A percentile compares a stretch with the other conserved stretches of the same genome.
Conservation (phyloP, 2,888 invertebrate species). For the Microchrysa polita region DNA sequence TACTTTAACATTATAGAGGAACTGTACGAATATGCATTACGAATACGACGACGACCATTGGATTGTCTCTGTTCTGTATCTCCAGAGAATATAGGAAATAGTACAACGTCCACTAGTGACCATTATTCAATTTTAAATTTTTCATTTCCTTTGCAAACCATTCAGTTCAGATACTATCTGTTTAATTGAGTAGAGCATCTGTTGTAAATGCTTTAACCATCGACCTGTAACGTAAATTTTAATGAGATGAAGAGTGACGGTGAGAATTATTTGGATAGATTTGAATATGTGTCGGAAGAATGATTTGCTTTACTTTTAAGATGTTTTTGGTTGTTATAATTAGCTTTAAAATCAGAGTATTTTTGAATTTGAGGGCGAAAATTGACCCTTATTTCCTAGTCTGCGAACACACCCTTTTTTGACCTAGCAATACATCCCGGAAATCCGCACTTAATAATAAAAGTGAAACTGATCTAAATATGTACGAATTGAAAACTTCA, state of each 20-base stretch:
- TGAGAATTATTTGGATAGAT: background rate
- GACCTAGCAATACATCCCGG: no score
- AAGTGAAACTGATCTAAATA: constrained; percentile 22
- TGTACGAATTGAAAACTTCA: background rate
- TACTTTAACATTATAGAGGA: background rate
- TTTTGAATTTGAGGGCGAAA: no score
- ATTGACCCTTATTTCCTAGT: no score
- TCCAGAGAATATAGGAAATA: constrained; percentile 4
- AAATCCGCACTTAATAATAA: background rate
- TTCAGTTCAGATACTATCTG: constrained; percentile 20
- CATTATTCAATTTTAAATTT: constrained; percentile 34
- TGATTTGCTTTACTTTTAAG: no score
- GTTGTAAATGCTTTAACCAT: constrained; percentile 15
- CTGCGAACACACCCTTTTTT: no score
- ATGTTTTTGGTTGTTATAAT: no score
- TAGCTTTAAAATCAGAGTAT: no score
- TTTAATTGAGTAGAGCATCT: constrained; percentile 17
- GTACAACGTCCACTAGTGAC: constrained; percentile 16
- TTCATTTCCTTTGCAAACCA: constrained; percentile 31
- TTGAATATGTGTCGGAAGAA: background rate
- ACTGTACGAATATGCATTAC: background rate
- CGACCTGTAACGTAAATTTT: constrained; percentile 17
- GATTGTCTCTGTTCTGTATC: background rate
- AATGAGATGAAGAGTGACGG: background rate
- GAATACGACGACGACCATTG: background rate